phyloP scores from a whole-genome alignment of 2,797 vertebrate genomes.

The Distichodus sexfasciatus region DNA sequence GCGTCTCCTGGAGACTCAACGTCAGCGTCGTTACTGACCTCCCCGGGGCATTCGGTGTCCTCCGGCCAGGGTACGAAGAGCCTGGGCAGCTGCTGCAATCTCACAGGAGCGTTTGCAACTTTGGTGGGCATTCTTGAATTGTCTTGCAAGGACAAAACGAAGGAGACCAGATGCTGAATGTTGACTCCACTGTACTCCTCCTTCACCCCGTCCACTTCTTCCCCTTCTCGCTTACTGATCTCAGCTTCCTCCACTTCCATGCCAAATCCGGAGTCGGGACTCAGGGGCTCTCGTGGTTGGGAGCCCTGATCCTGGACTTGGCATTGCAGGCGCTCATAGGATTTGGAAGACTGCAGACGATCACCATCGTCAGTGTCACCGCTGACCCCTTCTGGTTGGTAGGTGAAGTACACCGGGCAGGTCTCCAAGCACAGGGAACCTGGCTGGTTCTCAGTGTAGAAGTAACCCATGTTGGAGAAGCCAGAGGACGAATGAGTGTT shows the following conservation, averaged over 20 bases:
- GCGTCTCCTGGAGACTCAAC: conserved; percentile 46
- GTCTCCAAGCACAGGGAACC: conserved; percentile 32
- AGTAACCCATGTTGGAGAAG: conserved; percentile 73
- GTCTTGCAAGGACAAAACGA: conserved; percentile 43
- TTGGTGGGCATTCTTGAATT: background rate
- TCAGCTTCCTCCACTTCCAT: conserved; percentile 43
- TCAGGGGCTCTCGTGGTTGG: conserved; percentile 47
- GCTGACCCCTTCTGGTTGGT: conserved; percentile 44
- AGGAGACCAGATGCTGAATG: conserved; percentile 21
- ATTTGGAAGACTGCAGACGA: background rate
- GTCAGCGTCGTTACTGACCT: conserved; percentile 24
- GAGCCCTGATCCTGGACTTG: background rate
- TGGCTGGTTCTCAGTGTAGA: conserved; percentile 54
- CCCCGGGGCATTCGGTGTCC: background rate
- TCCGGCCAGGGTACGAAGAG: conserved; percentile 39
- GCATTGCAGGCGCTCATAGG: conserved; percentile 53
- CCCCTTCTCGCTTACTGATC: background rate
- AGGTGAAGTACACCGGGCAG: conserved; percentile 60
- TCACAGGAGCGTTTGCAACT: background rate
- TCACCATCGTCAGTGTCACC: too few species aligned
- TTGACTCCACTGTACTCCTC: conserved; percentile 14
- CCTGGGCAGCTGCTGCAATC: conserved; percentile 19
- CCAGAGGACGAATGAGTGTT: conserved; percentile 51
- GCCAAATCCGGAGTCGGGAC: conserved; percentile 69
- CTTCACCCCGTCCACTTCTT: background rate